Percentiles rank a stretch among this genome's conserved stretches.
These are phyloP conservation scores for Halocaridina rubra DNA, from an alignment of 2,888 invertebrate genomes.

Conservation along the genomic window DNA sequence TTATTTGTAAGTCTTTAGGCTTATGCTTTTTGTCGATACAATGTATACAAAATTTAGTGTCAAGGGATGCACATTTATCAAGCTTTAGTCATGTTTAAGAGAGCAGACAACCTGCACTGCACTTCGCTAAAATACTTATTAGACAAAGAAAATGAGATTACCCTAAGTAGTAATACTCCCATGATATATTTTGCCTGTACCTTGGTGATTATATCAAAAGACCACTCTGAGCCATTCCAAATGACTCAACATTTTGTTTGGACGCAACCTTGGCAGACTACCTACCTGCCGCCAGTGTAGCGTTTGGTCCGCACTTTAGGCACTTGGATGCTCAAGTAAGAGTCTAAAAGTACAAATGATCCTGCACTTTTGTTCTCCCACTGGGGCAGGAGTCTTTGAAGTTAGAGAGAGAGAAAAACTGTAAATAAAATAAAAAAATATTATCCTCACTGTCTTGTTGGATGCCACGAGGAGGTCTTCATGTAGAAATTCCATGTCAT, in stretches of 20 bases:
- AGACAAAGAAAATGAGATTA: neutral
- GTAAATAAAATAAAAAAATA: neutral
- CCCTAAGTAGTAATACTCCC: neutral
- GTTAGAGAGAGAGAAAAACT: neutral
- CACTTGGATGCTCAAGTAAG: slow-evolving; percentile 13
- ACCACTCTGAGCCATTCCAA: neutral
- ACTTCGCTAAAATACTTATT: neutral
- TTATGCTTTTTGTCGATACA: no score
- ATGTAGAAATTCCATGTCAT: no score
- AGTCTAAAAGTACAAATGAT: neutral
- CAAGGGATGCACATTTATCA: no score
- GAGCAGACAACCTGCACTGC: neutral
- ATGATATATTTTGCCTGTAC: neutral
- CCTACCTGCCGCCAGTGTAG: slow-evolving; percentile 29
- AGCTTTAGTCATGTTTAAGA: no score
- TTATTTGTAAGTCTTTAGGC: no score
- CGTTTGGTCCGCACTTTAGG: slow-evolving; percentile 32
- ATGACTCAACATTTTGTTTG: neutral
- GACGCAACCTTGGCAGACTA: slow-evolving; percentile 17
- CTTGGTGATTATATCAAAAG: no score
- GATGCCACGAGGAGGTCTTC: no score
- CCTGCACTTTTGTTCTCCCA: neutral
- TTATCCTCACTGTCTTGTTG: neutral
- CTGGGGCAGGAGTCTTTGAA: slow-evolving; percentile 3
- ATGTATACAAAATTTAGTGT: no score